Conservation (phyloP, 2,888 invertebrate species). For the Gibbula magus region DNA sequence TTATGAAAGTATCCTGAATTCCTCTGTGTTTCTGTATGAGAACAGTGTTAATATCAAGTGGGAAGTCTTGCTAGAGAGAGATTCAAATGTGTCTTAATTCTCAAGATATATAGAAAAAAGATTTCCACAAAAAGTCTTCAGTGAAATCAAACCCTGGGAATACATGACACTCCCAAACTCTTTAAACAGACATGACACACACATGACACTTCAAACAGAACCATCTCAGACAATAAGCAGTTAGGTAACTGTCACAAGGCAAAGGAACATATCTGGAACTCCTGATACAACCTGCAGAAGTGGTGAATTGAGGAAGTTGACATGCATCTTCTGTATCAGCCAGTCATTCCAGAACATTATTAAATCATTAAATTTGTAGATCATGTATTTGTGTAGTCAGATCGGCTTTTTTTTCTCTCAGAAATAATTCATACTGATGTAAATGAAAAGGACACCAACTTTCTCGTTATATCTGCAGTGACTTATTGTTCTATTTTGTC, state of each 20-base stretch:
- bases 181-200: slow-evolving; percentile 55
- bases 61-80: background rate
- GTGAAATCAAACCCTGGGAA: background rate
- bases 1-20: background rate
- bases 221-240: no score
- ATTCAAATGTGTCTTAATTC: background rate
- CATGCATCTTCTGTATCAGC: background rate
- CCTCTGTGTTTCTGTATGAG: background rate
- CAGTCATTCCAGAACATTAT: background rate
- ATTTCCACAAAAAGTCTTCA: background rate
- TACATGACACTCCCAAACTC: slow-evolving; percentile 29
- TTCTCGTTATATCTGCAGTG: no score
- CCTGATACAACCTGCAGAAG: slow-evolving; percentile 47
- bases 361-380: background rate
- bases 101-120: background rate
- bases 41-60: background rate
- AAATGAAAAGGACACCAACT: no score
- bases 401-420: no score
- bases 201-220: no score
- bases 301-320: background rate
- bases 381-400: background rate
- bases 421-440: background rate
- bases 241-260: no score
- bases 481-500: no score
- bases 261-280: slow-evolving; percentile 40